Percentiles rank a stretch among this genome's conserved stretches.
These are phyloP conservation scores for Copsychus sechellarum DNA, from an alignment of 2,113 vertebrate genomes.

Conservation along the genomic window DNA sequence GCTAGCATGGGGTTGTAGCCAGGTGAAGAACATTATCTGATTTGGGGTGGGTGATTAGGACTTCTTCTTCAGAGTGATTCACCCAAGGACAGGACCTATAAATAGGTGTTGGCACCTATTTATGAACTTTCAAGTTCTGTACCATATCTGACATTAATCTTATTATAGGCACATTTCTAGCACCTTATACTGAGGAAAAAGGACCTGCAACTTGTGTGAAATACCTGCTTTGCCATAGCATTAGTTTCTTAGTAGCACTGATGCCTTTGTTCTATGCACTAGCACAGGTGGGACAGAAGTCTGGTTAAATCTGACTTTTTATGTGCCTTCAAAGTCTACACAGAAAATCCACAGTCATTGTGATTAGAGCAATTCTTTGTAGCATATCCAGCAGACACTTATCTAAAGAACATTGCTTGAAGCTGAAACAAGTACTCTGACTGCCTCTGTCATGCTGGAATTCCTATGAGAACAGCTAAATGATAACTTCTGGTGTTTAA, in stretches of 20 bases:
- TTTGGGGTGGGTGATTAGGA: background rate
- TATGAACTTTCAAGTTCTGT: background rate
- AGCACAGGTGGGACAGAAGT: background rate
- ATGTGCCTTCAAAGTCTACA: background rate
- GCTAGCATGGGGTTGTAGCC: background rate
- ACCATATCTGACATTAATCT: background rate
- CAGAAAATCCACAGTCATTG: background rate
- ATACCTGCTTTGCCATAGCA: background rate
- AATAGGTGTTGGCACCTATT: background rate
- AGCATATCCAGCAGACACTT: background rate
- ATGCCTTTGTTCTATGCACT: background rate
- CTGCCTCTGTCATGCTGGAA: background rate
- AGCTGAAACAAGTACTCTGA: background rate
- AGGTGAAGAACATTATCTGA: conserved; percentile 21
- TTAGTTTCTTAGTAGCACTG: background rate
- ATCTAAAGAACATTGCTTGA: background rate
- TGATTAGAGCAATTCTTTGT: background rate
- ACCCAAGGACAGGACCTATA: background rate
- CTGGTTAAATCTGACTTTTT: background rate
- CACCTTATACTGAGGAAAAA: background rate
- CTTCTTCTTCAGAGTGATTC: background rate
- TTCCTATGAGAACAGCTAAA: background rate
- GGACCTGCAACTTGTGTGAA: background rate
- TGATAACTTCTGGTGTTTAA: background rate
- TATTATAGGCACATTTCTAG: background rate